A percentile compares a stretch with the other conserved stretches of the same genome.
Evolutionary conservation across 2,113 vertebrate genomes (phyloP).

Genomic region (Tichodroma muraria): DNA sequence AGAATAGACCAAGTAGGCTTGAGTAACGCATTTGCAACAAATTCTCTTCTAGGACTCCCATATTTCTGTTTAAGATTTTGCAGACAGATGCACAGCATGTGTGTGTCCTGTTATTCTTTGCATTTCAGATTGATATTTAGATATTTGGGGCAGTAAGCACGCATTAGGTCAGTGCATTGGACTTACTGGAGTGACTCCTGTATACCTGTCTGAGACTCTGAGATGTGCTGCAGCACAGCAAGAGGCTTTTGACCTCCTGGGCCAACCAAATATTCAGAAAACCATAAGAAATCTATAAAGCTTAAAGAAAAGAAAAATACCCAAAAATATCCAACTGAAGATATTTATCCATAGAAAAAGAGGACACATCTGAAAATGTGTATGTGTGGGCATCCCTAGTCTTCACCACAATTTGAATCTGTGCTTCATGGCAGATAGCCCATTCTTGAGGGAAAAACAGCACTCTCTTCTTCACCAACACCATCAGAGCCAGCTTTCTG

Average conservation of each 20-base stretch:
- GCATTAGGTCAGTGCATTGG: background rate
- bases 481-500: background rate
- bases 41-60: background rate
- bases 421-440: conserved; percentile 10
- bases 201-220: background rate
- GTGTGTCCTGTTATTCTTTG: background rate
- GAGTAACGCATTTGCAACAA: background rate
- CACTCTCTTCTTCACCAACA: background rate
- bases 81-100: background rate
- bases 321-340: background rate
- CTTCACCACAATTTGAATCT: background rate
- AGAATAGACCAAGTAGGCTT: background rate
- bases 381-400: background rate
- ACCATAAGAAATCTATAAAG: background rate
- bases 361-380: background rate
- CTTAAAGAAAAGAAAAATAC: background rate
- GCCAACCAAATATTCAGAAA: background rate
- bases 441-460: background rate
- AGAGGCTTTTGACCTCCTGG: background rate
- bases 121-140: background rate
- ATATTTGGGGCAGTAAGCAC: background rate
- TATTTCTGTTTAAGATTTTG: background rate
- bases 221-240: background rate
- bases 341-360: background rate
- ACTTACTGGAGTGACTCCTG: background rate